These are phyloP conservation scores for Labroides dimidiatus DNA, from an alignment of 2,797 vertebrate species.

Conservation along the genomic window DNA sequence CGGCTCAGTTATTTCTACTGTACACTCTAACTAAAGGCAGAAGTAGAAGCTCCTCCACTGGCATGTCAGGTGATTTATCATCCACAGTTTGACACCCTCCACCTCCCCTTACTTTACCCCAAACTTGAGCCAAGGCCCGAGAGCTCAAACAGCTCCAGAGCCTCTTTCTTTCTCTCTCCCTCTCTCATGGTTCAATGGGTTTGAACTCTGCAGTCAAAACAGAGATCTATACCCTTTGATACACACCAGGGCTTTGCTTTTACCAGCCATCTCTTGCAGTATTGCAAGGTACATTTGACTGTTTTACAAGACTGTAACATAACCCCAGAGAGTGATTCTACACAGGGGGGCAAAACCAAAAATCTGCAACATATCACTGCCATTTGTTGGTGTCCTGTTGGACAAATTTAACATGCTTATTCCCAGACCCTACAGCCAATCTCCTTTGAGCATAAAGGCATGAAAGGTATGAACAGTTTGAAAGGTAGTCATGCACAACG, in stretches of 20 bases:
- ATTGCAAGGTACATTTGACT: slow-evolving; percentile 40
- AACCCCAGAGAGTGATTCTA: slow-evolving; percentile 9
- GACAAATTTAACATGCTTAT: slow-evolving; percentile 13
- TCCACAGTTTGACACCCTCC: slow-evolving; percentile 15
- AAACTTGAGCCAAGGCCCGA: slow-evolving; percentile 49
- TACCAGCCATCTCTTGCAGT: slow-evolving; percentile 21
- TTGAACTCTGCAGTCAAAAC: slow-evolving; percentile 69
- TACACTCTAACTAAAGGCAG: slow-evolving; percentile 57
- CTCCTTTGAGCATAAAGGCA: background rate
- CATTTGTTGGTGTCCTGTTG: slow-evolving; percentile 1
- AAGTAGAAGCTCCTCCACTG: slow-evolving; percentile 49
- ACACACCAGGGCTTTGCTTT: slow-evolving; percentile 38
- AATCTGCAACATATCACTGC: slow-evolving; percentile 23
- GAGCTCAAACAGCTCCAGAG: slow-evolving; percentile 54
- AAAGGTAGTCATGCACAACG: too few species aligned
- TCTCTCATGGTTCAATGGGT: slow-evolving; percentile 58
- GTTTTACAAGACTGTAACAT: slow-evolving; percentile 21
- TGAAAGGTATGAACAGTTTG: background rate
- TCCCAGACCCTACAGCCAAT: slow-evolving; percentile 7
- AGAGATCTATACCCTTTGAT: slow-evolving; percentile 64
- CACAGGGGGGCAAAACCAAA: background rate
- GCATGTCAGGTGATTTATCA: slow-evolving; percentile 72
- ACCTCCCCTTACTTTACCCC: slow-evolving; percentile 13
- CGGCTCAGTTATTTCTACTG: slow-evolving; percentile 49
- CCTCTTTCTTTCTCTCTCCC: slow-evolving; percentile 27